These are phyloP conservation scores for Mythimna pallens DNA, from an alignment of 2,888 invertebrate species.

Conservation along the genomic window DNA sequence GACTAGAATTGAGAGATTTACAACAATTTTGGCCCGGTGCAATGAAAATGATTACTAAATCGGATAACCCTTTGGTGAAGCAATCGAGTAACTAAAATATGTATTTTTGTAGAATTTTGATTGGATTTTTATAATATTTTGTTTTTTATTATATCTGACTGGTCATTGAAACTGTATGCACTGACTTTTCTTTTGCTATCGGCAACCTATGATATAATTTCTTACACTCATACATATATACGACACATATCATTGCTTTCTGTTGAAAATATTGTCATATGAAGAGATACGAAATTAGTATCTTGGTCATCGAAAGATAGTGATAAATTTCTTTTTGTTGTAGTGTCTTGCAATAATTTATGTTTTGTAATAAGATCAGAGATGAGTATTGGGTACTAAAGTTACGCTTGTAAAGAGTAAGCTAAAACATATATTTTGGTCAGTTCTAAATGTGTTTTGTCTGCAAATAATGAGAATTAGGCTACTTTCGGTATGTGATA, in stretches of 20 bases:
- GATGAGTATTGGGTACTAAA: background rate
- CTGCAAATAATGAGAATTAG: no score
- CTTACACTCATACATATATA: background rate
- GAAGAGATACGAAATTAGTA: conserved; percentile 15
- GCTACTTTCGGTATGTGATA: no score
- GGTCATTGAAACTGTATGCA: background rate
- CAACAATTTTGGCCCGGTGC: conserved; percentile 11
- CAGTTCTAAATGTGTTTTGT: no score
- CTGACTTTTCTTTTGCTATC: background rate
- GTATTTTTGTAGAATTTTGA: background rate
- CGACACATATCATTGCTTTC: conserved; percentile 9
- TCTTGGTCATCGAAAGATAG: conserved; percentile 23
- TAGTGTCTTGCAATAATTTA: background rate
- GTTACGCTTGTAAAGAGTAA: background rate
- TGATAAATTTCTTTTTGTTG: conserved; percentile 14
- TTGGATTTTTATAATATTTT: background rate
- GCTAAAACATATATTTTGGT: no score
- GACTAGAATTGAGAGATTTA: conserved; percentile 58
- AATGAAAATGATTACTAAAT: conserved; percentile 14
- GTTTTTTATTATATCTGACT: background rate
- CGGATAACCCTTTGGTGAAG: conserved; percentile 17
- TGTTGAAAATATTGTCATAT: conserved; percentile 6
- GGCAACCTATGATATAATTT: background rate
- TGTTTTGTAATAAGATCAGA: conserved; percentile 12
- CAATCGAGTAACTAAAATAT: background rate